phyloP scores from a whole-genome alignment of 2,888 invertebrate genomes.

The Synergus gifuensis region DNA sequence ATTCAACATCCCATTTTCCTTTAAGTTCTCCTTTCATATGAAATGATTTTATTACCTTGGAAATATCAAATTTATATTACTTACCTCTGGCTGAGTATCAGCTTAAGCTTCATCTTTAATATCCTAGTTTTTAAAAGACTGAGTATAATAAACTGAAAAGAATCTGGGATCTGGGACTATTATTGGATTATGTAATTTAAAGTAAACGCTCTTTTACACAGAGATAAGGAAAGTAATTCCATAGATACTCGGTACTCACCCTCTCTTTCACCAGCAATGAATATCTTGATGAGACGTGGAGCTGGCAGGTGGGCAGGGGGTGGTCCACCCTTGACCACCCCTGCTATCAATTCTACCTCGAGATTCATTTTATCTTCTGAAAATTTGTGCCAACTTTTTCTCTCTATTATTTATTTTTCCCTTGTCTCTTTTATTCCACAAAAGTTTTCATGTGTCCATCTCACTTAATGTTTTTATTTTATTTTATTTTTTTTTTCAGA shows the following conservation, averaged over 20 bases:
- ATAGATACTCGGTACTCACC: conserved; percentile 73
- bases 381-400: not conserved
- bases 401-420: not conserved
- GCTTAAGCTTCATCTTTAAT: conserved; percentile 2
- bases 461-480: no score
- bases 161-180: not conserved
- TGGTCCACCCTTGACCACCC: conserved; percentile 72
- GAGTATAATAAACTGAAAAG: conserved; percentile 18
- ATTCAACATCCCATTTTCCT: not conserved
- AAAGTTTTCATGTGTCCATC: conserved; percentile 32
- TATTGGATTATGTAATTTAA: conserved; percentile 23
- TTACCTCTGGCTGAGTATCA: conserved; percentile 16
- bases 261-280: conserved; percentile 80
- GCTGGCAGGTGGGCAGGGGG: conserved; percentile 78
- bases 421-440: conserved; percentile 14
- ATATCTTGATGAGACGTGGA: conserved; percentile 81
- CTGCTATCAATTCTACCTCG: conserved; percentile 74
- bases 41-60: not conserved
- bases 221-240: conserved; percentile 6
- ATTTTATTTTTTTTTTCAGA: no score
- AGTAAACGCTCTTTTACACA: not conserved
- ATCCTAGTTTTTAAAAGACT: not conserved
- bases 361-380: conserved; percentile 68
- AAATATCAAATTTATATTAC: not conserved
- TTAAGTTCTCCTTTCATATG: not conserved